Base-by-base conservation (phyloP, 2,797 vertebrate genomes). In the Delichon dasypus region DNA sequence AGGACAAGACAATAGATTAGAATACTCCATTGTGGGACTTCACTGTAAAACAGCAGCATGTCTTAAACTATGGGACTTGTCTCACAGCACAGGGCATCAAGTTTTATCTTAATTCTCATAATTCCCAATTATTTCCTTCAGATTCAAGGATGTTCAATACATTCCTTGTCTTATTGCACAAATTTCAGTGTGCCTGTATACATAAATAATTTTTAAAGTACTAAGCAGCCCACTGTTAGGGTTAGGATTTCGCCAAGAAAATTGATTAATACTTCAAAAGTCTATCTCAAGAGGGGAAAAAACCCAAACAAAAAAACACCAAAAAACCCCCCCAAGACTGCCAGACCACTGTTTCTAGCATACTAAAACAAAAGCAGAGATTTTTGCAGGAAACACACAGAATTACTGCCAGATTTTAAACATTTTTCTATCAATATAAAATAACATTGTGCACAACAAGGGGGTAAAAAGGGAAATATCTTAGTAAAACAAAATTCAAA, bases 391-490 rank as follows among this genome's bases (percentile, higher is more conserved):
- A 61, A 70, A 58, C 25, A 70, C 27, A 62, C 19, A n/a, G 30
- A 71, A 68, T 27, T 62, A 84, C 29, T 3, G 1, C 36, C 18
- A n/a, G 2, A 15, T 74, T 74, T 76, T 50, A n/a, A 38, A 53
- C 5, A 17, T 42, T 77, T 3, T 77, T 53, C 64, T 70, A 36
- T 60, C 61, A n/a, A 16, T 29, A 29, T 48, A 66, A 73, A 57
- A 40, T 11, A 8, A 34, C 19, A 47, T 2, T n/a, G 25, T 13
- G 16, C 34, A 64, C 0, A 0, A 0, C 36, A 51, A 74, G 3
- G 7, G 7, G 2, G 8, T 13, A 38, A 44, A 47, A 78, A 77
- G 4, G 1, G 3, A 74, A 78, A 15, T 21, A 54, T 10, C 45
- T 65, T 40, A 53, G 26, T 38, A 51, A 47, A 71, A 68, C 7